These are phyloP conservation scores for Drosophila peninsularis DNA, from an alignment of 2,888 invertebrate species.

Conservation along the genomic window DNA sequence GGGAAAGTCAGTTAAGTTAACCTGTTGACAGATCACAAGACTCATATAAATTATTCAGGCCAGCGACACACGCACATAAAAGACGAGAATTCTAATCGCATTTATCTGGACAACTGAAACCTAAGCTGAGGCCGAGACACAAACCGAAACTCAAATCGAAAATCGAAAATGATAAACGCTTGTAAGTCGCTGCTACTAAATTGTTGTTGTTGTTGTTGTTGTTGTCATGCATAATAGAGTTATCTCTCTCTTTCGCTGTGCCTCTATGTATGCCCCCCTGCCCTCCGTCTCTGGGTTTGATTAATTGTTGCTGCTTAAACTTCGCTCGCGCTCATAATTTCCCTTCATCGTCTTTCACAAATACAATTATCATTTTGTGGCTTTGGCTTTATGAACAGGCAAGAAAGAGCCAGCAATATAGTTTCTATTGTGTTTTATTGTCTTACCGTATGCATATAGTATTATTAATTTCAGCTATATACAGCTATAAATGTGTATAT, in stretches of 20 bases:
- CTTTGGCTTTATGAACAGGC: slow-evolving; percentile 50
- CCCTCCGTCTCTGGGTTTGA: slow-evolving; percentile 45
- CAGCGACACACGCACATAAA: slow-evolving; percentile 9
- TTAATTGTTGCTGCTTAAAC: slow-evolving; percentile 68
- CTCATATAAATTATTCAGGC: slow-evolving; percentile 52
- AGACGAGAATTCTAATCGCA: slow-evolving; percentile 62
- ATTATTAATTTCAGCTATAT: slow-evolving; percentile 48
- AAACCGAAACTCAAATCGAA: slow-evolving; percentile 19
- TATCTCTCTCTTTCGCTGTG: slow-evolving; percentile 28
- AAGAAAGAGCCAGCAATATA: slow-evolving; percentile 24
- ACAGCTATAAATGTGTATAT: neutral
- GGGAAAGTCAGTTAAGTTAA: slow-evolving; percentile 51
- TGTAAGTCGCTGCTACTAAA: slow-evolving; percentile 75
- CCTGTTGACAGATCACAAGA: slow-evolving; percentile 76
- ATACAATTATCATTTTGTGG: slow-evolving; percentile 73
- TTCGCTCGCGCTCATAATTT: slow-evolving; percentile 73
- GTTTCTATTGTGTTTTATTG: slow-evolving; percentile 68
- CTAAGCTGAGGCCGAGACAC: slow-evolving; percentile 1
- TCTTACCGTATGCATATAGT: slow-evolving; percentile 41
- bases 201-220: slow-evolving; percentile 16
- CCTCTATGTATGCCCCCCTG: too few species aligned
- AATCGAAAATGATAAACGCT: slow-evolving; percentile 69
- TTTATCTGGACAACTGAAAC: slow-evolving; percentile 60
- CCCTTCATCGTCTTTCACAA: slow-evolving; percentile 67
- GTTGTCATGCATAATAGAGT: slow-evolving; percentile 67